Percentiles rank a stretch among this genome's conserved stretches.
These are phyloP conservation scores for Odiellus spinosus DNA, from an alignment of 2,888 invertebrate genomes.

Conservation along the genomic window DNA sequence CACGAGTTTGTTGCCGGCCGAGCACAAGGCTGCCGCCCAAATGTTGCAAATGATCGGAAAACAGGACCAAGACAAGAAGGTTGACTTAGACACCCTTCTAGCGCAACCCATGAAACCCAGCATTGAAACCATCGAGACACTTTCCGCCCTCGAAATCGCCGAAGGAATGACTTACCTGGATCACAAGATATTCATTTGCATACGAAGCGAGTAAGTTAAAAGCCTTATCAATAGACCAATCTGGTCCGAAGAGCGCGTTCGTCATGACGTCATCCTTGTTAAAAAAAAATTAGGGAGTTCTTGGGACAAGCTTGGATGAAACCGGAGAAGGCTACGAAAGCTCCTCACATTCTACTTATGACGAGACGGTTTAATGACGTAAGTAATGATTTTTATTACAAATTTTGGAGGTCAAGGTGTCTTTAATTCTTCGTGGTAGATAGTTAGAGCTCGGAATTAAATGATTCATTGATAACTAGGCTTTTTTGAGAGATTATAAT, in stretches of 20 bases:
- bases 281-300: conserved; percentile 47
- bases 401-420: too few species aligned
- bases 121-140: conserved; percentile 64
- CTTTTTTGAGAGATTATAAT: too few species aligned
- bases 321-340: conserved; percentile 58
- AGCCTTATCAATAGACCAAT: too few species aligned
- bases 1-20: conserved; percentile 57
- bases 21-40: conserved; percentile 74
- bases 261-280: too few species aligned
- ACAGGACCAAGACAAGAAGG: conserved; percentile 47
- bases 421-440: too few species aligned
- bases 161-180: conserved; percentile 84
- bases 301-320: conserved; percentile 82
- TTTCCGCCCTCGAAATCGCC: conserved; percentile 77
- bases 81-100: conserved; percentile 53
- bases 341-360: conserved; percentile 69
- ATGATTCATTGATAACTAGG: too few species aligned
- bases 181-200: conserved; percentile 72
- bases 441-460: too few species aligned
- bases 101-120: conserved; percentile 47
- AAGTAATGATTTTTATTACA: conserved; percentile 14
- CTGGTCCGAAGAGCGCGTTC: too few species aligned
- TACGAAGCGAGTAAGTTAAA: conserved; percentile 68
- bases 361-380: conserved; percentile 76
- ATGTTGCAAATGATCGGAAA: conserved; percentile 54